Percentiles rank a stretch among this genome's conserved stretches.
Evolutionary conservation across 2,113 vertebrate species (phyloP).

Genomic region (Verasper variegatus): DNA sequence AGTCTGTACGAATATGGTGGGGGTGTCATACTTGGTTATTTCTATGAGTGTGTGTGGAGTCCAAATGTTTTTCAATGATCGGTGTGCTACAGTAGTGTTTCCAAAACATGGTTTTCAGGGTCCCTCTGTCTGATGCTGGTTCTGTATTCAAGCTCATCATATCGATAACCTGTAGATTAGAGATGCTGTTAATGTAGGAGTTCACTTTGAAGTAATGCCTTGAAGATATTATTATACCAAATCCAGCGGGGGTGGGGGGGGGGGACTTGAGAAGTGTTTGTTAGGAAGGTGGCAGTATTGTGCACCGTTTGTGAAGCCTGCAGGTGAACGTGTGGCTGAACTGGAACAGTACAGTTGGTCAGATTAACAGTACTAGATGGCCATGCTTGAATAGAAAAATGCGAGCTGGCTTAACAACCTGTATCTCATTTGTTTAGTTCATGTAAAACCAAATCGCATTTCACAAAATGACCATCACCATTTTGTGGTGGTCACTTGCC

Average conservation of each 20-base stretch:
- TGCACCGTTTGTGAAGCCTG: conserved; percentile 38
- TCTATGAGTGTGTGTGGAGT: conserved; percentile 64
- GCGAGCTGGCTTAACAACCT: not conserved
- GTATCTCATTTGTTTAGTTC: too few species aligned
- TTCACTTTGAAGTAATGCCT: conserved; percentile 64
- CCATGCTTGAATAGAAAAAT: conserved; percentile 61
- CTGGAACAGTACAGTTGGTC: conserved; percentile 38
- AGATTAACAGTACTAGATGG: conserved; percentile 28
- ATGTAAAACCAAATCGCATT: too few species aligned
- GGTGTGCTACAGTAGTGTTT: conserved; percentile 67
- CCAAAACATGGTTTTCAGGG: conserved; percentile 48
- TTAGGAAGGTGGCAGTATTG: conserved; percentile 31
- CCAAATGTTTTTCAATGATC: conserved; percentile 66
- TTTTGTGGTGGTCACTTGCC: too few species aligned
- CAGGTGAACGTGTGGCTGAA: conserved; percentile 33
- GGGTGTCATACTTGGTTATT: conserved; percentile 38
- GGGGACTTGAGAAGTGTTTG: conserved; percentile 39
- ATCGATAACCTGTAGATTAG: conserved; percentile 65
- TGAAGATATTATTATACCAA: conserved; percentile 63
- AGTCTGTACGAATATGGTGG: conserved; percentile 16
- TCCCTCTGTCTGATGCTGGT: conserved; percentile 65
- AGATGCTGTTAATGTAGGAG: conserved; percentile 58
- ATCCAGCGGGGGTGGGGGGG: conserved; percentile 59
- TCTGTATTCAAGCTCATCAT: conserved; percentile 57
- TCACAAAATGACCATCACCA: too few species aligned